Base-by-base conservation (phyloP, 1,140 invertebrate species). In the Pseudomyrmex cubaensis region DNA sequence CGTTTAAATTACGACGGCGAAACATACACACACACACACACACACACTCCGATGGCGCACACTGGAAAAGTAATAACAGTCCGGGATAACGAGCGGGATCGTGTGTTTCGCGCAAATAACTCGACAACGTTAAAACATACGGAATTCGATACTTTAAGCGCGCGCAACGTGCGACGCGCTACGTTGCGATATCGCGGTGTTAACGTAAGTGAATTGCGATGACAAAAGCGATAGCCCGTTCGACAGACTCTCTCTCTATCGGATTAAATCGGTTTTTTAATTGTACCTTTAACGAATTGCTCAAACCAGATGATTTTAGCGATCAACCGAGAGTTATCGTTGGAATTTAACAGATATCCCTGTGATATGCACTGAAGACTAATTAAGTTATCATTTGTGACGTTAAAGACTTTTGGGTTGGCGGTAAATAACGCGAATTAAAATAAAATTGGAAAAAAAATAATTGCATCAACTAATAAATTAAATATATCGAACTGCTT, bases 1-100 rank as follows among this genome's bases (percentile, higher is more conserved):
- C 52, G 52, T 78, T 78, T 70, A 78, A 78, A 78, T 78, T 78
- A 69, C 75, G 15, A 48, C 44, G 35, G 17, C 2, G 15, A n/a
- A 7, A 35, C 35, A 35, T 5, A 35, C 35, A 35, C 35, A 35
- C 5, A 35, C 35, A 35, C 35, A 7, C 35, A 35, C 35, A 69
- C 48, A 69, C 20, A 20, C 0, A 20, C 20, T 56, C 35, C 8
- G 52, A 57, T 57, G 52, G 52, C 54, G 57, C 20, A 48, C 10
- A 44, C 35, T 35, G 5, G 35, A 35, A 69, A 78, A 69, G 10
- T 69, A 57, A 69, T 69, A 69, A 76, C 57, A 48, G 46, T 50
- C n/a, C 74, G 35, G n/a, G 50, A 17, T 66, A 77, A 77, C 62
- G 25, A 75, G 57, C 46, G 15, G 20, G 9, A 25, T 64, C 61